Evolutionary conservation across 1,140 invertebrate genomes (phyloP).

Genomic region (Achroia grisella): DNA sequence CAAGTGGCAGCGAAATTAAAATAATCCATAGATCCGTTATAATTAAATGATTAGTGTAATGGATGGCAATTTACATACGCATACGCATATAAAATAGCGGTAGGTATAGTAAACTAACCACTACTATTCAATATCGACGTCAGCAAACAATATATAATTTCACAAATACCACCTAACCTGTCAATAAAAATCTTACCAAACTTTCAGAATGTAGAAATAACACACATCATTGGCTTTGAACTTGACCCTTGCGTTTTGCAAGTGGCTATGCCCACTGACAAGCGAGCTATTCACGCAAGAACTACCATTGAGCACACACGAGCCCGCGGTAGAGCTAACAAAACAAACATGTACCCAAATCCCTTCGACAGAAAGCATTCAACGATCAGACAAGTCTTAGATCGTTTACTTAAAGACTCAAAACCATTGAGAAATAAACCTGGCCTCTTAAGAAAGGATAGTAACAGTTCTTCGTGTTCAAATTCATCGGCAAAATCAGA

Average conservation of each 20-base stretch:
- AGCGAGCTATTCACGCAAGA: too few species aligned
- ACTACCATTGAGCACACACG: background rate
- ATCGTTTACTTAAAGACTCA: constrained; percentile 73
- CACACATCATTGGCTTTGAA: constrained; percentile 21
- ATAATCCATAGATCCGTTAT: too few species aligned
- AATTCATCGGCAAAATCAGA: constrained; percentile 15
- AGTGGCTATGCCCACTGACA: constrained; percentile 15
- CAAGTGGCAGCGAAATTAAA: too few species aligned
- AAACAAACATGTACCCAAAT: constrained; percentile 79
- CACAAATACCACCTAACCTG: too few species aligned
- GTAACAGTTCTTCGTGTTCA: constrained; percentile 44
- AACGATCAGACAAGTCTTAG: constrained; percentile 80
- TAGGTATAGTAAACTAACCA: too few species aligned
- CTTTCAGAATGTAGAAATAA: background rate
- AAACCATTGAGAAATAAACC: constrained; percentile 30
- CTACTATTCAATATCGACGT: too few species aligned
- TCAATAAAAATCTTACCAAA: too few species aligned
- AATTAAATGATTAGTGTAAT: too few species aligned
- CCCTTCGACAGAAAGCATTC: constrained; percentile 83
- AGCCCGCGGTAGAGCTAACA: background rate
- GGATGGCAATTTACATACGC: too few species aligned
- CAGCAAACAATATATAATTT: too few species aligned
- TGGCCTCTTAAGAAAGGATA: constrained; percentile 52
- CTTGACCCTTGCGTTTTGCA: constrained; percentile 46
- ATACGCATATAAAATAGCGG: too few species aligned